A percentile compares a stretch with the other conserved stretches of the same genome.
phyloP scores from a whole-genome alignment of 2,888 invertebrate species.

The Sinohyriopsis cumingii region DNA sequence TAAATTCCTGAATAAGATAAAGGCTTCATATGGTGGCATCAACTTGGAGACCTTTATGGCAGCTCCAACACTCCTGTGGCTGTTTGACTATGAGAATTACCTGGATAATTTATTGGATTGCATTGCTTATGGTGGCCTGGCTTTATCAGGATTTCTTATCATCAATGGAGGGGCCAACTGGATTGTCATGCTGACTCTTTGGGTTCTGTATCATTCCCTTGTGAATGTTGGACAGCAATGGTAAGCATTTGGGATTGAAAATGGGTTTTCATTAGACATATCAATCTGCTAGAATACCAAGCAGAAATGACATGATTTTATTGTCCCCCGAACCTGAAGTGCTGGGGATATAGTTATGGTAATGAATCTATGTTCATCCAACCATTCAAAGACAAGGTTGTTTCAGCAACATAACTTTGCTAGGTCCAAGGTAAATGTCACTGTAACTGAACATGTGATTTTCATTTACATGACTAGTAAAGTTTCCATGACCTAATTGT shows the following conservation, averaged over 20 bases:
- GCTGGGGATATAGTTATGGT: too few relatives aligned
- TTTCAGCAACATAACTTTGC: too few relatives aligned
- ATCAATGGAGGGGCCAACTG: conserved; percentile 70
- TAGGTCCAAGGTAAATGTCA: too few relatives aligned
- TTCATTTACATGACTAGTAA: too few relatives aligned
- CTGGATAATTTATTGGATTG: conserved; percentile 62
- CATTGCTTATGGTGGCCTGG: conserved; percentile 65
- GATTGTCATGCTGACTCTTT: conserved; percentile 67
- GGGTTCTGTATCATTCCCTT: conserved; percentile 72
- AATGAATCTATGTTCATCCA: too few relatives aligned
- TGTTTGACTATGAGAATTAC: conserved; percentile 58
- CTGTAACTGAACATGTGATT: too few relatives aligned
- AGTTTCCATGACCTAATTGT: too few relatives aligned
- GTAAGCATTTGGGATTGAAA: conserved; percentile 38
- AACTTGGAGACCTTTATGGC: conserved; percentile 39
- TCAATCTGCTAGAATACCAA: too few relatives aligned
- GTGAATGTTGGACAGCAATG: conserved; percentile 70
- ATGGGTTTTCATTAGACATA: too few relatives aligned
- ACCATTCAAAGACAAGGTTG: too few relatives aligned
- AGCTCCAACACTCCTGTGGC: conserved; percentile 69
- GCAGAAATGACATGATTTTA: too few relatives aligned
- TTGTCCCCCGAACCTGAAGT: too few relatives aligned
- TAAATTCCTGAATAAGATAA: conserved; percentile 54
- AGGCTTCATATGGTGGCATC: conserved; percentile 38
- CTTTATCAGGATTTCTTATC: conserved; percentile 61